A percentile compares a stretch with the other conserved stretches of the same genome.
phyloP scores from a whole-genome alignment of 2,888 invertebrate species.

The Erebia ligea region DNA sequence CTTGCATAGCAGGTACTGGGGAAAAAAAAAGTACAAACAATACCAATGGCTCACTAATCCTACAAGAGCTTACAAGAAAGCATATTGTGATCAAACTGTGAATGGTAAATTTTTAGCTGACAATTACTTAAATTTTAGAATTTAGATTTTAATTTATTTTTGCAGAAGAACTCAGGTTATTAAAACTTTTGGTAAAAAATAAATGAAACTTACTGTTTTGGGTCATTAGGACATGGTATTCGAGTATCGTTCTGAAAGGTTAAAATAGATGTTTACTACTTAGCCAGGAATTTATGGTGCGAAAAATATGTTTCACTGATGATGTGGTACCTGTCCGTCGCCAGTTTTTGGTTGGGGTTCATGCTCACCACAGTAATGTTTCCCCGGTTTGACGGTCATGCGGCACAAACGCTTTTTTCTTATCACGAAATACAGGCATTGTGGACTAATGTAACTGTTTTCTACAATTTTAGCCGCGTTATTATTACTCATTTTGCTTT shows the following conservation, averaged over 20 bases:
- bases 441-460: conserved; percentile 47
- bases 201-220: conserved; percentile 84
- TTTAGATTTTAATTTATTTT: too few relatives aligned
- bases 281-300: neutral
- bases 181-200: too few relatives aligned
- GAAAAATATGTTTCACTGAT: too few relatives aligned
- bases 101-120: too few relatives aligned
- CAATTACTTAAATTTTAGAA: too few relatives aligned
- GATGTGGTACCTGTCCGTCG: conserved; percentile 53
- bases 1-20: conserved; percentile 85
- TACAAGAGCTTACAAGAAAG: too few relatives aligned
- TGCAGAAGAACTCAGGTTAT: too few relatives aligned
- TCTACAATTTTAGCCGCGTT: neutral
- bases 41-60: too few relatives aligned
- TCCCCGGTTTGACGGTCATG: conserved; percentile 88
- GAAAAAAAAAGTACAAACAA: neutral
- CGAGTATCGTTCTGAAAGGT: conserved; percentile 72
- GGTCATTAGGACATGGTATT: conserved; percentile 88
- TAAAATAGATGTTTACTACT: neutral
- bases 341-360: conserved; percentile 63
- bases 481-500: neutral
- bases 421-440: conserved; percentile 86
- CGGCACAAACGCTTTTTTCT: conserved; percentile 90
- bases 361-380: conserved; percentile 89
- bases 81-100: too few relatives aligned